A percentile compares a stretch with the other conserved stretches of the same genome.
Conservation (phyloP, 2,888 invertebrate species). For the Craniophora ligustri region DNA sequence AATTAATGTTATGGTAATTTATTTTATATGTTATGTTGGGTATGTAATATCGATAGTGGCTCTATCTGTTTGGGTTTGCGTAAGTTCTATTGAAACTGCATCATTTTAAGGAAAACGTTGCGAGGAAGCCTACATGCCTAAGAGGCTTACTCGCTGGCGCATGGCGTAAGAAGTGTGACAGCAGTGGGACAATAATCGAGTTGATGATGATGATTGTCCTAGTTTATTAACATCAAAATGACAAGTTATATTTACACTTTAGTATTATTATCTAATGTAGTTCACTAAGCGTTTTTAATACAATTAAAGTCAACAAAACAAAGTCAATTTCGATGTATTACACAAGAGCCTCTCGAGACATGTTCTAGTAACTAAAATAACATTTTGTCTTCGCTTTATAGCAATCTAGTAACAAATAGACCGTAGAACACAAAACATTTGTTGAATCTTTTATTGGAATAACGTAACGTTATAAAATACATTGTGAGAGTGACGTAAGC, state of each 20-base stretch:
- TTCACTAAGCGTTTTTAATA: too few species aligned
- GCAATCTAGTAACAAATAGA: neutral
- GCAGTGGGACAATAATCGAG: too few species aligned
- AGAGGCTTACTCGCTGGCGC: too few species aligned
- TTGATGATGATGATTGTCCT: too few species aligned
- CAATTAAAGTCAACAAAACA: too few species aligned
- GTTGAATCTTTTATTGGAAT: neutral
- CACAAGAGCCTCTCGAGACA: too few species aligned
- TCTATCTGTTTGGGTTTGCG: neutral
- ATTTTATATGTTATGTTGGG: neutral
- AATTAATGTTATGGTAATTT: neutral
- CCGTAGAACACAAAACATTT: neutral
- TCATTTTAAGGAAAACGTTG: neutral
- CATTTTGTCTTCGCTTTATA: neutral
- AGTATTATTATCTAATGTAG: too few species aligned
- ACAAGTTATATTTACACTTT: too few species aligned
- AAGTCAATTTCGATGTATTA: too few species aligned
- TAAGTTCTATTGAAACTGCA: neutral
- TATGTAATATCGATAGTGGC: neutral
- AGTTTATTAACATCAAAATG: too few species aligned
- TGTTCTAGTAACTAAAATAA: neutral
- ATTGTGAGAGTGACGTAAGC: conserved; percentile 33
- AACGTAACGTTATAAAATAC: conserved; percentile 7
- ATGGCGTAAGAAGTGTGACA: too few species aligned
- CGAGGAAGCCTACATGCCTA: too few species aligned